Evolutionary conservation across 2,888 invertebrate species (phyloP).

Genomic region (Scaptomyza cyrtandrae): DNA sequence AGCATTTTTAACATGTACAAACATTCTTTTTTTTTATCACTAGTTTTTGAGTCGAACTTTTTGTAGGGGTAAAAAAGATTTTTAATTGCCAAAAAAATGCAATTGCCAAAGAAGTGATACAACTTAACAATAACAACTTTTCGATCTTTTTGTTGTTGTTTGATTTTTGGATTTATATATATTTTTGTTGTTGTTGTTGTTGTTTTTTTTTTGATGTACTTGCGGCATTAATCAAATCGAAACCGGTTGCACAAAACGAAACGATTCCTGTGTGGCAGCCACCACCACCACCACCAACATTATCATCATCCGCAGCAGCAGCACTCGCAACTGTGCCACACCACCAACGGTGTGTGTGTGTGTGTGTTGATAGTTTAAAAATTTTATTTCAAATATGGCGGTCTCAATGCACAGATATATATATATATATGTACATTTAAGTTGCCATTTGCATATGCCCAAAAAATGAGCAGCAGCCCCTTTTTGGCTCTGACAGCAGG

Average conservation of each 20-base stretch:
- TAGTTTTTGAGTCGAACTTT: neutral
- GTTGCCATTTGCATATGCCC: slow-evolving; percentile 70
- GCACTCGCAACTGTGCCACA: slow-evolving; percentile 3
- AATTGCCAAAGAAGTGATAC: slow-evolving; percentile 14
- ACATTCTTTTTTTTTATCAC: too few relatives aligned
- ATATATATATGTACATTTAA: neutral
- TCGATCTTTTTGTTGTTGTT: neutral
- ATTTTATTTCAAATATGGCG: slow-evolving; percentile 76
- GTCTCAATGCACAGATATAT: slow-evolving; percentile 14
- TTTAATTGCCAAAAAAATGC: slow-evolving; percentile 57
- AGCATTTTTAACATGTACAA: too few relatives aligned
- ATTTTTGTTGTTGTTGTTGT: slow-evolving; percentile 8
- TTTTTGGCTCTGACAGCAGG: slow-evolving; percentile 19
- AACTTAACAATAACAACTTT: slow-evolving; percentile 1
- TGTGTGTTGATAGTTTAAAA: slow-evolving; percentile 64
- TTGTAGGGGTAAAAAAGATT: slow-evolving; percentile 7
- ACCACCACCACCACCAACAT: slow-evolving; percentile 34
- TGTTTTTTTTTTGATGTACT: slow-evolving; percentile 27
- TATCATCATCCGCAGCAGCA: too few relatives aligned
- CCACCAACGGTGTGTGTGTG: slow-evolving; percentile 28
- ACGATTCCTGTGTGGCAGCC: slow-evolving; percentile 48
- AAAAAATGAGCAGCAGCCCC: slow-evolving; percentile 67
- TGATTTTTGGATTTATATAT: neutral
- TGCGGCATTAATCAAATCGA: slow-evolving; percentile 74
- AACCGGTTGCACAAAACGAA: slow-evolving; percentile 61